These are phyloP conservation scores for Chaetodon trifascialis DNA, from an alignment of 2,113 vertebrate species.

Conservation along the genomic window DNA sequence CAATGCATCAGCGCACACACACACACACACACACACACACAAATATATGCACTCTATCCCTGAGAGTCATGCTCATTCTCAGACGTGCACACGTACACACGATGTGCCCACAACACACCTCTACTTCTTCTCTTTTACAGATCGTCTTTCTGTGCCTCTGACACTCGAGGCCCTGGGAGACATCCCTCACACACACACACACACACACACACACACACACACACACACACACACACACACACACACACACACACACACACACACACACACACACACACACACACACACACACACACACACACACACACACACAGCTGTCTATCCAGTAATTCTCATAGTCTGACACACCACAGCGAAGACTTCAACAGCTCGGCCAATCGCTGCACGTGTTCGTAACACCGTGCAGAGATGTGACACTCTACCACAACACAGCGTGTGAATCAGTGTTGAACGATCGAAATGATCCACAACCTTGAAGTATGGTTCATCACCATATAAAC, in stretches of 20 bases:
- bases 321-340: slow-evolving; percentile 26
- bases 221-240: neutral
- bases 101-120: slow-evolving; percentile 49
- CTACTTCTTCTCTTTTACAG: slow-evolving; percentile 40
- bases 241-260: neutral
- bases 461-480: slow-evolving; percentile 1
- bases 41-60: neutral
- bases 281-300: neutral
- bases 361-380: slow-evolving; percentile 19
- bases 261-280: neutral
- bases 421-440: neutral
- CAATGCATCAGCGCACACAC: slow-evolving; percentile 14
- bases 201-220: neutral
- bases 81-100: slow-evolving; percentile 5
- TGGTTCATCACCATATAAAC: neutral
- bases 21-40: slow-evolving; percentile 14
- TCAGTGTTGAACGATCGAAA: neutral
- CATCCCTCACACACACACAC: neutral
- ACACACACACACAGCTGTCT: slow-evolving; percentile 1
- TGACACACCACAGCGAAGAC: slow-evolving; percentile 14
- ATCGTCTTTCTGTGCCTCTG: slow-evolving; percentile 47
- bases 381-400: slow-evolving; percentile 18
- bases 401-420: neutral
- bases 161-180: slow-evolving; percentile 53
- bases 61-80: slow-evolving; percentile 8